Conservation (phyloP, 1,140 invertebrate genomes). For the Homalodisca vitripennis region DNA sequence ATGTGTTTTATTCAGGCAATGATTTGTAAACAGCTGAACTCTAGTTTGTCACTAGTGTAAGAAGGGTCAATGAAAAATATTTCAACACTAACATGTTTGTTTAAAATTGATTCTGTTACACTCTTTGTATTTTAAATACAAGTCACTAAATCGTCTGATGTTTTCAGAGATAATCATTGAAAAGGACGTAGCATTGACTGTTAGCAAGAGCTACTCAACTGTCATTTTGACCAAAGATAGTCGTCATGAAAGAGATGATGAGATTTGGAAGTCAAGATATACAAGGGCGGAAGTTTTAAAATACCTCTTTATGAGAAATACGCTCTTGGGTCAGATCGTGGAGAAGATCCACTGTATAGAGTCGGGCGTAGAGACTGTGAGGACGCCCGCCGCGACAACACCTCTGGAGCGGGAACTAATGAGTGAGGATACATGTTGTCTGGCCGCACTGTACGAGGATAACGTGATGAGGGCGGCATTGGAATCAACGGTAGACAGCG, state of each 20-base stretch:
- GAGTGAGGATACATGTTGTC: not conserved
- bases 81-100: too few relatives aligned
- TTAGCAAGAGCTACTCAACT: not conserved
- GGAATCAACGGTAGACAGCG: not conserved
- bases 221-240: not conserved
- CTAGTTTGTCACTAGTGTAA: too few relatives aligned
- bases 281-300: not conserved
- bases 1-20: too few relatives aligned
- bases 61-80: too few relatives aligned
- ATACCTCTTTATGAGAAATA: not conserved
- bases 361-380: not conserved
- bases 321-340: slow-evolving; percentile 6
- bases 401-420: not conserved
- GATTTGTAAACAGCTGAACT: too few relatives aligned
- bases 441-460: slow-evolving; percentile 15
- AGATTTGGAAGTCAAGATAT: slow-evolving; percentile 5
- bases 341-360: slow-evolving; percentile 23
- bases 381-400: not conserved
- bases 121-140: too few relatives aligned
- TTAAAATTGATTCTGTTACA: too few relatives aligned
- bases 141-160: not conserved
- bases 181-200: not conserved
- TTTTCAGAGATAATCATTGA: slow-evolving; percentile 19
- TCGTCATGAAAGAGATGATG: not conserved
- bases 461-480: not conserved